Base-by-base conservation (phyloP, 1,140 invertebrate species). In the Trichonephila clavata region DNA sequence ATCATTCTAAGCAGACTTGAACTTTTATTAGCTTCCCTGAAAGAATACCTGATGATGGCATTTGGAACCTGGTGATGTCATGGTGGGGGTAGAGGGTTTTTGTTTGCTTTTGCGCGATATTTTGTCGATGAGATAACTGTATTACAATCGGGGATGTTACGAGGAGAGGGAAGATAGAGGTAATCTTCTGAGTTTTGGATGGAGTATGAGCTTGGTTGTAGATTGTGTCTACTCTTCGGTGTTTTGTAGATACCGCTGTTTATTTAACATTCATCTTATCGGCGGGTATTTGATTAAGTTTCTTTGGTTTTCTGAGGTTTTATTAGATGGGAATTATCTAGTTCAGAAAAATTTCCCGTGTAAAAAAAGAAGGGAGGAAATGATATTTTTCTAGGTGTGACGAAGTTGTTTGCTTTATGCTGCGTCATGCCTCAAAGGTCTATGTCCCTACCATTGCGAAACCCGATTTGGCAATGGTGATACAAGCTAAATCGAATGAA, bases 21-120 rank as follows among this genome's bases (percentile, higher is more conserved):
- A 77, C 71, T 77, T 77, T 77, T 77, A 77, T 32, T 77, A 77
- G 71, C 27, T 27, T 10, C 24, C 18, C 27, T 77, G 32, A 77
- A 77, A 77, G 71, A 77, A 27, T 39, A 77, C 71, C 71, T 77
- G 71, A 32, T 77, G 71, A 77, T 39, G 18, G 71, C 71, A 18
- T 77, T 39, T 39, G 32, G 27, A 13, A 39, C 16, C 5, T 77
- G n/a, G 27, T 77, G 71, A 39, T 39, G 71, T 77, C 71, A 77
- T 77, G 27, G 14, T 6, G 32, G 71, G 71, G 71, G 32, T 16
- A 27, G 71, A 18, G 27, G 71, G 27, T 3, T 16, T 32, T 32
- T 77, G 16, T 77, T 77, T 77, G 27, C 71, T 77, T 77, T 77
- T 63, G 16, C 21, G 61, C 16, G 16, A 18, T 21, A 50, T 50